phyloP scores from a whole-genome alignment of 2,888 invertebrate genomes.

The Nephrotoma guestfalica region DNA sequence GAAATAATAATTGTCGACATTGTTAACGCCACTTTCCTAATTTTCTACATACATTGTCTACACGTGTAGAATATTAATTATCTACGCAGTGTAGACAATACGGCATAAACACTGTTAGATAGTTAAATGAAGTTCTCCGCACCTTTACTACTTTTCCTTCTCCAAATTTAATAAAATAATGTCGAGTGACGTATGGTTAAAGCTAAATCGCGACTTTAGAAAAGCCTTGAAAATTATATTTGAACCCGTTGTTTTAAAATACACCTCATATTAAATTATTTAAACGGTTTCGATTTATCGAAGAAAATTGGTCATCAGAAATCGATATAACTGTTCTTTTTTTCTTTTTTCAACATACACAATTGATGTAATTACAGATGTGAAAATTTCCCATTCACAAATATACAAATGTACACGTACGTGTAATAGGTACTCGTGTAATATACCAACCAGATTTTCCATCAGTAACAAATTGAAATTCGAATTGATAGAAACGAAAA shows the following conservation, averaged over 20 bases:
- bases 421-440: neutral
- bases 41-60: no score
- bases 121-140: no score
- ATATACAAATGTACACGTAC: neutral
- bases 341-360: no score
- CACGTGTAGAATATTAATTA: no score
- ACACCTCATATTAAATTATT: neutral
- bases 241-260: neutral
- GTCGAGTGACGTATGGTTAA: no score
- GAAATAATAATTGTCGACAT: no score
- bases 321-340: neutral
- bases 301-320: neutral
- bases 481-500: neutral
- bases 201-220: neutral
- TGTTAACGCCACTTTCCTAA: no score
- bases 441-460: neutral
- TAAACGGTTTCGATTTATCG: neutral
- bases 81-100: no score
- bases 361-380: neutral
- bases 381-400: neutral
- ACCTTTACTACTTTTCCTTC: no score
- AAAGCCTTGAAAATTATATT: neutral
- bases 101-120: no score
- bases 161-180: no score
- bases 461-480: neutral